phyloP scores from a whole-genome alignment of 1,140 invertebrate species.

The Ridgeia piscesae region DNA sequence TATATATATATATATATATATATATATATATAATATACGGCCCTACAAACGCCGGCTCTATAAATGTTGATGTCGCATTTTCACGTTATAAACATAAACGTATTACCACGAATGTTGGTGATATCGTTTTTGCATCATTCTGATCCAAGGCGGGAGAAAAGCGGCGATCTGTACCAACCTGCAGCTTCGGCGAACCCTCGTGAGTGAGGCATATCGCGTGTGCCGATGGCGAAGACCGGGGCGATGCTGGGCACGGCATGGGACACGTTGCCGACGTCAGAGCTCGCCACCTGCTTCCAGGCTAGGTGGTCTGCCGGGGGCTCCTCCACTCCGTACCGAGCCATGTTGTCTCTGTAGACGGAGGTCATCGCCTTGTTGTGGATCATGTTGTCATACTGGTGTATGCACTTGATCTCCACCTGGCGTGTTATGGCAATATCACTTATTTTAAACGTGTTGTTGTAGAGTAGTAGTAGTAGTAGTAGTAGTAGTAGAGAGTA shows the following conservation, averaged over 20 bases:
- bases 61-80: no score
- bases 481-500: no score
- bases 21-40: no score
- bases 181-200: background rate
- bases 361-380: constrained; percentile 25
- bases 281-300: constrained; percentile 36
- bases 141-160: no score
- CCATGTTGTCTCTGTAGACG: background rate
- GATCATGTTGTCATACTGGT: constrained; percentile 28
- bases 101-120: no score
- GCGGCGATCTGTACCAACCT: background rate
- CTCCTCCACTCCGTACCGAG: constrained; percentile 24
- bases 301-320: background rate
- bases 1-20: no score
- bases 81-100: no score
- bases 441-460: background rate
- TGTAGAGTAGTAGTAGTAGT: no score
- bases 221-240: background rate
- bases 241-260: background rate
- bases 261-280: constrained; percentile 37
- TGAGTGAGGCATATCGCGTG: background rate
- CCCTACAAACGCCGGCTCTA: no score
- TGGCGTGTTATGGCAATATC: background rate
- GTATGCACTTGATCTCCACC: background rate
- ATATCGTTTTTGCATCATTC: no score